phyloP scores from a whole-genome alignment of 2,888 invertebrate species.

The Cryptus armator region DNA sequence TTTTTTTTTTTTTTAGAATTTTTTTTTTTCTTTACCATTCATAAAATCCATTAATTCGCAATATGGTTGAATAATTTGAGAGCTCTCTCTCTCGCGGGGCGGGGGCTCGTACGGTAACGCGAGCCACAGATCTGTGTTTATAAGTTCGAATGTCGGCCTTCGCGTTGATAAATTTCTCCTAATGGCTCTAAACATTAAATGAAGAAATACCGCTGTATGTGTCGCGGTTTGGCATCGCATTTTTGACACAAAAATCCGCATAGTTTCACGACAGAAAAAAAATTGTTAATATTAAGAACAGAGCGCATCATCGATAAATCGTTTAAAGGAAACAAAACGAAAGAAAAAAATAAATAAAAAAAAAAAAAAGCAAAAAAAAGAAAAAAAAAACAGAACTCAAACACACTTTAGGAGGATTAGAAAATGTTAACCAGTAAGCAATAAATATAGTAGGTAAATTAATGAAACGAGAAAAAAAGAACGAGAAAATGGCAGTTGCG shows the following conservation, averaged over 20 bases:
- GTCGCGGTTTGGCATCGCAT: conserved; percentile 1
- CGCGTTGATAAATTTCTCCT: conserved; percentile 45
- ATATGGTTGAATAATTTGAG: conserved; percentile 2
- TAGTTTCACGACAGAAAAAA: conserved; percentile 23
- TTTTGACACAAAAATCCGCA: conserved; percentile 4
- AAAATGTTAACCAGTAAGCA: conserved; percentile 65
- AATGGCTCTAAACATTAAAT: conserved; percentile 59
- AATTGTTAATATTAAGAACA: conserved; percentile 7
- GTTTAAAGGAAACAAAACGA: conserved; percentile 16
- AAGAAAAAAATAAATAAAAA: conserved; percentile 22
- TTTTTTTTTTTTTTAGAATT: conserved; percentile 27
- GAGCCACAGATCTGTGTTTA: conserved; percentile 41
- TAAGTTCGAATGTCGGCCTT: conserved; percentile 59
- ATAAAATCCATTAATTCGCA: conserved; percentile 25
- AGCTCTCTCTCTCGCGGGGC: conserved; percentile 12
- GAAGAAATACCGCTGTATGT: not conserved
- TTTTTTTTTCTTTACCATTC: conserved; percentile 20
- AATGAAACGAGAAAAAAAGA: conserved; percentile 53
- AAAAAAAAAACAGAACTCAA: conserved; percentile 22
- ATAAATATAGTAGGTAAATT: conserved; percentile 63
- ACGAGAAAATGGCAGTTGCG: conserved; percentile 51
- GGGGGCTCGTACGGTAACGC: conserved; percentile 20
- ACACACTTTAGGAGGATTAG: conserved; percentile 51
- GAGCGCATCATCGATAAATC: conserved; percentile 38
- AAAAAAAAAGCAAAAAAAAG: not conserved